Evolutionary conservation across 2,888 invertebrate genomes (phyloP).

Genomic region (Cosmopolites sordidus): DNA sequence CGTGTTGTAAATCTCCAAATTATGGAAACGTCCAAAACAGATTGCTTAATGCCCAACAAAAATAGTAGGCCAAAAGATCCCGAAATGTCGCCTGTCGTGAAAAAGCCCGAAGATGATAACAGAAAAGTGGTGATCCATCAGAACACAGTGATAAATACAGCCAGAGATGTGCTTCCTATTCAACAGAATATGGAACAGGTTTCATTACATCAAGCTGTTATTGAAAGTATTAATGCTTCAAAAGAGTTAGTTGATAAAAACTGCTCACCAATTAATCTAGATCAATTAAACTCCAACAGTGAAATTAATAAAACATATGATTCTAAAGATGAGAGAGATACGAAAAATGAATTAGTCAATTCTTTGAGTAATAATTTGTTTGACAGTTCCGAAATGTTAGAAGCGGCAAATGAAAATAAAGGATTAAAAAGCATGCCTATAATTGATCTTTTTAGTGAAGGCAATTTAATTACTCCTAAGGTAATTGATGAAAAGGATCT

Average conservation of each 20-base stretch:
- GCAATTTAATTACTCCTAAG: background rate
- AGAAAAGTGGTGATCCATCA: slow-evolving; percentile 33
- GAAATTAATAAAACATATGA: slow-evolving; percentile 9
- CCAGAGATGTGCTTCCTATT: slow-evolving; percentile 11
- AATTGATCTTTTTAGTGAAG: slow-evolving; percentile 27
- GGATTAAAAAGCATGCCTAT: slow-evolving; percentile 30
- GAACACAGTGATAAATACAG: slow-evolving; percentile 30
- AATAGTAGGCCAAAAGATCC: slow-evolving; percentile 18
- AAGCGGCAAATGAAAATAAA: background rate
- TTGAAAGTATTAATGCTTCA: slow-evolving; percentile 24
- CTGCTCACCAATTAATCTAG: slow-evolving; percentile 36
- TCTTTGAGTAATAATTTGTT: background rate
- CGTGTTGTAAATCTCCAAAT: slow-evolving; percentile 38
- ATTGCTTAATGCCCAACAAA: slow-evolving; percentile 34
- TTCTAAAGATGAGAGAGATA: slow-evolving; percentile 5
- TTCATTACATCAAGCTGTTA: slow-evolving; percentile 24
- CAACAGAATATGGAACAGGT: slow-evolving; percentile 7
- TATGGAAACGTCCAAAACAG: slow-evolving; percentile 34
- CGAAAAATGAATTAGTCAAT: background rate
- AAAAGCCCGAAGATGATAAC: slow-evolving; percentile 16
- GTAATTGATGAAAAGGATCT: too few relatives aligned
- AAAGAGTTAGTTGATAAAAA: slow-evolving; percentile 36
- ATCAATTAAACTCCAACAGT: slow-evolving; percentile 28
- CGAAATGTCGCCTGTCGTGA: slow-evolving; percentile 1
- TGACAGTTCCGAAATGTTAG: background rate